Evolutionary conservation across 2,113 vertebrate genomes (phyloP).

Genomic region (Hypanus sabinus): DNA sequence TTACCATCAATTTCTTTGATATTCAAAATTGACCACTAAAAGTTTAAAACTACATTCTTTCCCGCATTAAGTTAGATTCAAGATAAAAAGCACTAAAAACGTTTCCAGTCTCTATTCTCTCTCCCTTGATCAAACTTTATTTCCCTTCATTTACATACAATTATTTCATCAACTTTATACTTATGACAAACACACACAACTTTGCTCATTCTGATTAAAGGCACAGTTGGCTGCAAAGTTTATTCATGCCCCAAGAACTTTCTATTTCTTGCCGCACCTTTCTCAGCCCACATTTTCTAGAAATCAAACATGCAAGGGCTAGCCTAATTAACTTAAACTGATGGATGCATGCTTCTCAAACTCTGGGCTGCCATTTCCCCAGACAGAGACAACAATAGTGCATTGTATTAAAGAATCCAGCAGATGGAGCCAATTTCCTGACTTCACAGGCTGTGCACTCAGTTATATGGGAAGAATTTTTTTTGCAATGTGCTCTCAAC

Average conservation of each 20-base stretch:
- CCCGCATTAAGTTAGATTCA: background rate
- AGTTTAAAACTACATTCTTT: background rate
- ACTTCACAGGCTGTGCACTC: background rate
- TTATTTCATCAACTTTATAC: too few relatives aligned
- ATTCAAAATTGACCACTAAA: background rate
- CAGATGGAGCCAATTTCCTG: conserved; percentile 18
- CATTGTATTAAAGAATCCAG: background rate
- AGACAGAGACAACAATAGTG: background rate
- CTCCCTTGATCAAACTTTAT: background rate
- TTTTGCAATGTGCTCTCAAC: too few relatives aligned
- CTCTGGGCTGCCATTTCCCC: too few relatives aligned
- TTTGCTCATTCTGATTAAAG: too few relatives aligned
- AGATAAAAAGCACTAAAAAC: background rate
- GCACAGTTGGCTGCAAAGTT: too few relatives aligned
- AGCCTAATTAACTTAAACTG: background rate
- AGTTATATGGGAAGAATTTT: background rate
- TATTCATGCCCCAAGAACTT: too few relatives aligned
- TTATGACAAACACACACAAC: too few relatives aligned
- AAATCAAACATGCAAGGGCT: background rate
- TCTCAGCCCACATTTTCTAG: background rate
- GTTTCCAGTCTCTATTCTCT: background rate
- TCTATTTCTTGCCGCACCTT: too few relatives aligned
- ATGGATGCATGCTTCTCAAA: background rate
- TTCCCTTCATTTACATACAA: too few relatives aligned
- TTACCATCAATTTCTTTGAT: background rate